phyloP scores from a whole-genome alignment of 1,140 invertebrate species.

The Heliconius congener region DNA sequence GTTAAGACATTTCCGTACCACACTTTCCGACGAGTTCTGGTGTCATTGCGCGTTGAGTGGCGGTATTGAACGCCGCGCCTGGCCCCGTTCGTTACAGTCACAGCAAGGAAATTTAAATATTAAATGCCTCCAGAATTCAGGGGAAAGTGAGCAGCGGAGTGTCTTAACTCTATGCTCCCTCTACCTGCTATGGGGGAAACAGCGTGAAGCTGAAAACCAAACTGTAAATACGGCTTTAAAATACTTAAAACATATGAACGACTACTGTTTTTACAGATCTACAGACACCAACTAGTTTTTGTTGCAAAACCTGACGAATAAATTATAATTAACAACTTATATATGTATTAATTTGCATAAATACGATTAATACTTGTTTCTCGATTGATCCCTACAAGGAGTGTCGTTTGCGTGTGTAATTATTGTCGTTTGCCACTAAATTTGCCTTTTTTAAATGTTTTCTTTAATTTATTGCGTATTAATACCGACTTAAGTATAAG shows the following conservation, averaged over 20 bases:
- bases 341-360: conserved; percentile 1
- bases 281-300: conserved; percentile 22
- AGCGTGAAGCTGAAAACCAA: no score
- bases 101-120: no score
- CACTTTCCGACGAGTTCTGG: no score
- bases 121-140: no score
- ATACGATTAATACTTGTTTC: conserved; percentile 12
- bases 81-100: no score
- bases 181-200: no score
- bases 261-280: neutral
- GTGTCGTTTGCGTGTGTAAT: conserved; percentile 3
- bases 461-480: neutral
- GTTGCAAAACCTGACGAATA: conserved; percentile 20
- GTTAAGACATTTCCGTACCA: no score
- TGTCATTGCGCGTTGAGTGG: no score
- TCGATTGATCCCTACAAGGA: conserved; percentile 3
- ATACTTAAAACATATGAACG: neutral
- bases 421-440: neutral
- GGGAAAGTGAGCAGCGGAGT: no score
- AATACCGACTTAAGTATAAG: neutral
- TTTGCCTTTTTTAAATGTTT: conserved; percentile 1
- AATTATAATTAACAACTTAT: conserved; percentile 16
- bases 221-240: neutral
- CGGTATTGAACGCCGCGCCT: no score
- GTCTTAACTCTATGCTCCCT: no score